These are phyloP conservation scores for Tringa solitaria DNA, from an alignment of 2,113 vertebrate species.

Conservation along the genomic window DNA sequence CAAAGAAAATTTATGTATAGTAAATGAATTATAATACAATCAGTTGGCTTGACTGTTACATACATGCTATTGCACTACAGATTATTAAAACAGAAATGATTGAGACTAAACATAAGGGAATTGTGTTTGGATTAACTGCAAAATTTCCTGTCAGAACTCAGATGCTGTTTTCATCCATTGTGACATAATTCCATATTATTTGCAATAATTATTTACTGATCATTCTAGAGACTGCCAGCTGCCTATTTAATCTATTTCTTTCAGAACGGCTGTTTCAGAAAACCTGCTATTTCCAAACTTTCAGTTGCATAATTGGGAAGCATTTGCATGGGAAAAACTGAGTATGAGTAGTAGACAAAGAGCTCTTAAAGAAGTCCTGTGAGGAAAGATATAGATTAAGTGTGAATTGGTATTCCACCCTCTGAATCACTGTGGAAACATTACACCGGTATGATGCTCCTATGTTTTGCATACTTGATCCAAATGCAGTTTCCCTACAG, in stretches of 20 bases:
- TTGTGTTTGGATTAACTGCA: neutral
- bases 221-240: neutral
- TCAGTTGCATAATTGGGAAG: neutral
- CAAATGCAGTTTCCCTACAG: neutral
- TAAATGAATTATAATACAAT: neutral
- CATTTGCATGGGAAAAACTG: neutral
- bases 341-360: neutral
- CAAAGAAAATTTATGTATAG: neutral
- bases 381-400: neutral
- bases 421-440: neutral
- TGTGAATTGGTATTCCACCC: neutral
- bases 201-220: neutral
- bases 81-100: neutral
- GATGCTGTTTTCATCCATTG: neutral
- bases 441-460: rapidly evolving
- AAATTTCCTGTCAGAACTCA: neutral
- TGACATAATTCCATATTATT: neutral
- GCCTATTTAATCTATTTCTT: neutral
- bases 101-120: neutral
- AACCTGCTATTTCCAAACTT: neutral
- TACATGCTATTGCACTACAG: neutral
- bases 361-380: neutral
- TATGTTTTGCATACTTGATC: neutral
- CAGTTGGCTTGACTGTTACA: neutral
- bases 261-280: neutral